Evolutionary conservation across 2,113 vertebrate genomes (phyloP).

Genomic region (Anas platyrhynchos): DNA sequence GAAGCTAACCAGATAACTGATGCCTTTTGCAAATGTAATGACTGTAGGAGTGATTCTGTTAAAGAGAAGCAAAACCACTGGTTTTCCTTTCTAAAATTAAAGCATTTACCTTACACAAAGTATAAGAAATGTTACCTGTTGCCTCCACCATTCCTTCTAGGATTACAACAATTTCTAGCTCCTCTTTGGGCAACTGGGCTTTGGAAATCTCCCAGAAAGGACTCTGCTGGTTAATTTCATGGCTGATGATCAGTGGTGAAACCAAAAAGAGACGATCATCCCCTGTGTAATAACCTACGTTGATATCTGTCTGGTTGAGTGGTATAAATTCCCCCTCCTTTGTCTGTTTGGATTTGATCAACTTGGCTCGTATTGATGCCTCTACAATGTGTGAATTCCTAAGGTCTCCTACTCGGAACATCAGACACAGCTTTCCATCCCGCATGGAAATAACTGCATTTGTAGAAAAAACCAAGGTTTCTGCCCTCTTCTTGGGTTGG

Average conservation of each 20-base stretch:
- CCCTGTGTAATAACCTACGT: slow-evolving; percentile 96
- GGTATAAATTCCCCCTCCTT: slow-evolving; percentile 99
- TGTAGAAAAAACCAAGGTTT: slow-evolving; percentile 98
- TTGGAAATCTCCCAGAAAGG: slow-evolving; percentile 99
- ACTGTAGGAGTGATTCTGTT: slow-evolving; percentile 29
- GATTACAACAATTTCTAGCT: slow-evolving; percentile 98
- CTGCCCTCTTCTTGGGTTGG: slow-evolving; percentile 98
- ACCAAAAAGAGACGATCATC: slow-evolving; percentile 98
- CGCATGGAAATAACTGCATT: slow-evolving; percentile 96
- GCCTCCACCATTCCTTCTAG: slow-evolving; percentile 99
- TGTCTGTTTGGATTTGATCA: slow-evolving; percentile 99
- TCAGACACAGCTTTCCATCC: slow-evolving; percentile 95
- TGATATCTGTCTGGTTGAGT: slow-evolving; percentile 98
- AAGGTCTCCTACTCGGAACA: slow-evolving; percentile 98
- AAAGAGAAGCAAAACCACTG: slow-evolving; percentile 35
- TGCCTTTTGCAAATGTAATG: slow-evolving; percentile 1
- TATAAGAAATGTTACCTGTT: slow-evolving; percentile 87
- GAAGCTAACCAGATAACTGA: slow-evolving; percentile 22
- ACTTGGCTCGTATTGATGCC: slow-evolving; percentile 96
- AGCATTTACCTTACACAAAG: slow-evolving; percentile 67
- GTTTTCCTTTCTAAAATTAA: slow-evolving; percentile 62
- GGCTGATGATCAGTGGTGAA: slow-evolving; percentile 98
- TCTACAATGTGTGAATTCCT: slow-evolving; percentile 99
- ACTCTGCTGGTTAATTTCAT: slow-evolving; percentile 97
- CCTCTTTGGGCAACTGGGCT: slow-evolving; percentile 90